A percentile compares a stretch with the other conserved stretches of the same genome.
Conservation (phyloP, 2,113 vertebrate genomes). For the Clinocottus analis region DNA sequence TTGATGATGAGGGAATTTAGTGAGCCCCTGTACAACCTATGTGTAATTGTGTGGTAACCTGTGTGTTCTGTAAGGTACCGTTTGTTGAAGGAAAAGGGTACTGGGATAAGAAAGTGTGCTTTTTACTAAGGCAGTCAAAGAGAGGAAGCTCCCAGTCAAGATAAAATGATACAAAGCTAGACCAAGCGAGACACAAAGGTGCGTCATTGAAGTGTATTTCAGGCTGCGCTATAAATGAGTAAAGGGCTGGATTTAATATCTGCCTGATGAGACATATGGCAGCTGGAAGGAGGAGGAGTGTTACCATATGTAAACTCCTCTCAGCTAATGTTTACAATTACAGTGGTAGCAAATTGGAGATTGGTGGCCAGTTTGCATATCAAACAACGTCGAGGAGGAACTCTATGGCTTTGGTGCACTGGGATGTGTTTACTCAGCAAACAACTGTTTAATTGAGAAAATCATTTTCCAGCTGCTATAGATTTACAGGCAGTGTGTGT, state of each 20-base stretch:
- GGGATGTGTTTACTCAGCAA: slow-evolving; percentile 76
- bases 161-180: neutral
- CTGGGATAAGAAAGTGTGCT: neutral
- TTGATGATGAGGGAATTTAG: slow-evolving; percentile 20
- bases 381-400: slow-evolving; percentile 59
- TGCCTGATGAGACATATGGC: slow-evolving; percentile 10
- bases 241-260: slow-evolving; percentile 13
- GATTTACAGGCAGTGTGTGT: slow-evolving; percentile 37
- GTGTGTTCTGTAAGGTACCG: neutral
- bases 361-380: slow-evolving; percentile 64
- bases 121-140: slow-evolving; percentile 2
- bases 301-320: slow-evolving; percentile 58
- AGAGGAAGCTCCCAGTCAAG: neutral
- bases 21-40: neutral
- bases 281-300: slow-evolving; percentile 48
- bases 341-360: slow-evolving; percentile 64
- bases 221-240: neutral
- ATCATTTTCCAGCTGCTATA: slow-evolving; percentile 72
- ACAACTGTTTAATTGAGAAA: slow-evolving; percentile 77
- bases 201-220: neutral
- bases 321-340: slow-evolving; percentile 69
- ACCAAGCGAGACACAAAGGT: neutral
- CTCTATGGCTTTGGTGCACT: slow-evolving; percentile 53
- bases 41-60: neutral
- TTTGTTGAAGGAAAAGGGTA: neutral